Conservation (phyloP, 1,140 invertebrate species). For the Scaptodrosophila lebanonensis region DNA sequence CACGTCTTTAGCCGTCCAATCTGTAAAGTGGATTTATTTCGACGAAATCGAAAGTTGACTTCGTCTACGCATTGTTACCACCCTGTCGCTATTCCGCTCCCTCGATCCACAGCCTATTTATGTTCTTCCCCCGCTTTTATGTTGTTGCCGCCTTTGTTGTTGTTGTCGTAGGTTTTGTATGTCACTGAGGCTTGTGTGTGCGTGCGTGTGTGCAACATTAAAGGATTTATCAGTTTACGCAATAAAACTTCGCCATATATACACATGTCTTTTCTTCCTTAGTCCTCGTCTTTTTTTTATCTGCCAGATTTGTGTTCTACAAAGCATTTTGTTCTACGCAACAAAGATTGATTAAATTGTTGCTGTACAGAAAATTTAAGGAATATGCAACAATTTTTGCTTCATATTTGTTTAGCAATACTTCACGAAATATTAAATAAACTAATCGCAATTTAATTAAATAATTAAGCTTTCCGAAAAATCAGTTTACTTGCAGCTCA, state of each 20-base stretch:
- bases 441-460: no score
- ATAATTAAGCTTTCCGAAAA: no score
- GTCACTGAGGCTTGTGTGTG: constrained; percentile 22
- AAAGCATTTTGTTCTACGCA: constrained; percentile 25
- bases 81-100: neutral
- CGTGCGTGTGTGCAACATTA: constrained; percentile 35
- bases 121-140: neutral
- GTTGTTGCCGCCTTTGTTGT: neutral
- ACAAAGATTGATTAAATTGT: constrained; percentile 59
- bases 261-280: constrained; percentile 8
- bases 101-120: neutral
- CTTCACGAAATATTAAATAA: no score
- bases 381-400: no score
- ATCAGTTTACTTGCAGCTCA: no score
- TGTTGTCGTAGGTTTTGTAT: constrained; percentile 17
- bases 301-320: constrained; percentile 38
- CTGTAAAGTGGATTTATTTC: constrained; percentile 70
- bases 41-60: constrained; percentile 71
- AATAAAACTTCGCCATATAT: constrained; percentile 42
- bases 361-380: constrained; percentile 6
- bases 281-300: constrained; percentile 3
- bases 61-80: constrained; percentile 15
- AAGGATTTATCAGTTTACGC: constrained; percentile 71
- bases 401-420: no score
- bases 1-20: constrained; percentile 39